Evolutionary conservation across 2,888 invertebrate species (phyloP).

Genomic region (Drosophila formosana): DNA sequence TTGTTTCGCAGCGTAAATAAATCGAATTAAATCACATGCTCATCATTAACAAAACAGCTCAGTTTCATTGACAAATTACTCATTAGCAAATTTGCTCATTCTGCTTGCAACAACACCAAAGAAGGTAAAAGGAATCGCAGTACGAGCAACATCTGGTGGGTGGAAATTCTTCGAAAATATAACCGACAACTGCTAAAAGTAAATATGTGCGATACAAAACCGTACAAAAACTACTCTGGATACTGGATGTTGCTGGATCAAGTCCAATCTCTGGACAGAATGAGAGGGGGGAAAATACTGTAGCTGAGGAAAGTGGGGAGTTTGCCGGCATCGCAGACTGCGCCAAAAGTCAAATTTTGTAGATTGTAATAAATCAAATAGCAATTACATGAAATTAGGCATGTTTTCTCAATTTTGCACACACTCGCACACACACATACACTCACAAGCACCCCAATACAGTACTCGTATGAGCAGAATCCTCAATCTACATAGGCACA

Average conservation of each 20-base stretch:
- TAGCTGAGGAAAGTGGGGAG: conserved; percentile 49
- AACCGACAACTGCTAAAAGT: conserved; percentile 59
- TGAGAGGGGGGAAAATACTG: conserved; percentile 1
- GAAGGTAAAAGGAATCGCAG: conserved; percentile 7
- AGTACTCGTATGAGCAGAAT: conserved; percentile 18
- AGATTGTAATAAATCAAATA: conserved; percentile 84
- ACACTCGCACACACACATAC: conserved; percentile 47
- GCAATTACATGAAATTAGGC: conserved; percentile 85
- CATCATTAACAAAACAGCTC: conserved; percentile 64
- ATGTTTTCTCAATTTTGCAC: conserved; percentile 81
- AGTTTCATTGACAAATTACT: conserved; percentile 64
- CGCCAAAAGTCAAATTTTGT: conserved; percentile 83
- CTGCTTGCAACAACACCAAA: conserved; percentile 13
- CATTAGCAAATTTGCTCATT: conserved; percentile 67
- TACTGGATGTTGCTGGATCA: conserved; percentile 23
- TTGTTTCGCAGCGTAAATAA: too few species aligned
- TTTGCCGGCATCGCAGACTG: conserved; percentile 69
- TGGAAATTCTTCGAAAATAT: conserved; percentile 34
- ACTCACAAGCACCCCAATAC: conserved; percentile 2
- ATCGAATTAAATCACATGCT: conserved; percentile 37
- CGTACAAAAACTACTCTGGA: conserved; percentile 36
- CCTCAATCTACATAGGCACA: conserved; percentile 47
- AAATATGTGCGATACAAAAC: conserved; percentile 42
- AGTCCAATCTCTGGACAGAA: conserved; percentile 1
- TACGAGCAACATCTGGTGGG: conserved; percentile 51